These are phyloP conservation scores for Amphimallon solstitiale DNA, from an alignment of 2,888 invertebrate species.

Conservation along the genomic window DNA sequence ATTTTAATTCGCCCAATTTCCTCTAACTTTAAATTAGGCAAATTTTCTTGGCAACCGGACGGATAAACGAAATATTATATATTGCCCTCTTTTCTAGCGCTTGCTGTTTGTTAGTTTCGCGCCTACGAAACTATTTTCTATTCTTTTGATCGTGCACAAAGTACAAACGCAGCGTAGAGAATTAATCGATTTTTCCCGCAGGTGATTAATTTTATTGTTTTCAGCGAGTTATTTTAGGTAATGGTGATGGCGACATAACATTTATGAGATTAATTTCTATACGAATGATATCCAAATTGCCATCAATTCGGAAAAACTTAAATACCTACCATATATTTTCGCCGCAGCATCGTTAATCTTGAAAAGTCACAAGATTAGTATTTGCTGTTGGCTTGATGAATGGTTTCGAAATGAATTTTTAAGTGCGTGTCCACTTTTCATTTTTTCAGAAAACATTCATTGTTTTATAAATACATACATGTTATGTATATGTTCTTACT, in stretches of 20 bases:
- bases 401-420: too few species aligned
- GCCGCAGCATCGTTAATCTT: too few species aligned
- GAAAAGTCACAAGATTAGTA: too few species aligned
- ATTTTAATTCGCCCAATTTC: conserved; percentile 30
- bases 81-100: conserved; percentile 9
- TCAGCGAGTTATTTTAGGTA: background rate
- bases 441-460: too few species aligned
- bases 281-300: too few species aligned
- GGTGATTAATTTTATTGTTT: conserved; percentile 9
- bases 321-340: too few species aligned
- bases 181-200: background rate
- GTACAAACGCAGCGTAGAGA: background rate
- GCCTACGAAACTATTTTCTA: background rate
- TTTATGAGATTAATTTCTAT: background rate
- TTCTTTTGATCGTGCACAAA: background rate
- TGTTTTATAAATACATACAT: too few species aligned
- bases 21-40: conserved; percentile 17
- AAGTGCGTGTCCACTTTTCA: too few species aligned
- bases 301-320: too few species aligned
- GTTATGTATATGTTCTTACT: too few species aligned
- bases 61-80: conserved; percentile 25
- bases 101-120: background rate
- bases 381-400: too few species aligned
- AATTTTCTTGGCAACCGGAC: conserved; percentile 21
- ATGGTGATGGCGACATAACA: background rate